These are phyloP conservation scores for Solea solea DNA, from an alignment of 2,113 vertebrate species.

Conservation along the genomic window DNA sequence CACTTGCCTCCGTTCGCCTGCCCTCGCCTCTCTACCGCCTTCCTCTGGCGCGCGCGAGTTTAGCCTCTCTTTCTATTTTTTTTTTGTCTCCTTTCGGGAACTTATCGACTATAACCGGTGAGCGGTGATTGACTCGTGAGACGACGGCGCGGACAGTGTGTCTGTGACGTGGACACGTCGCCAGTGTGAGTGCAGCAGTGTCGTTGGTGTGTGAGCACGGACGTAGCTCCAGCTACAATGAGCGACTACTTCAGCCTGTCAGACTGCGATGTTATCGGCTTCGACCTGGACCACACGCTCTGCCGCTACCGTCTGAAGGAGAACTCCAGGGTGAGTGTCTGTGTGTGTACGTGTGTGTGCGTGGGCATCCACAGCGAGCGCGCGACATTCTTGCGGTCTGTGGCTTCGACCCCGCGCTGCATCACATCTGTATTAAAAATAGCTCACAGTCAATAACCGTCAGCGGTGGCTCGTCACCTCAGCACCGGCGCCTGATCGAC, in stretches of 20 bases:
- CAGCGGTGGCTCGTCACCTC: neutral
- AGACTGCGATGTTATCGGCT: constrained; percentile 89
- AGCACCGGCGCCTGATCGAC: neutral
- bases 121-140: too few species aligned
- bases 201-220: constrained; percentile 15
- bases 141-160: neutral
- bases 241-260: constrained; percentile 85
- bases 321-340: constrained; percentile 90
- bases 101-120: neutral
- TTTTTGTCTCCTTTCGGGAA: constrained; percentile 13
- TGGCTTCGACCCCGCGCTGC: constrained; percentile 27
- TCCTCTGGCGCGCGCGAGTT: constrained; percentile 39
- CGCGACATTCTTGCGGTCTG: constrained; percentile 25
- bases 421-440: constrained; percentile 43
- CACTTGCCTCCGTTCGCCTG: neutral
- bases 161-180: constrained; percentile 60
- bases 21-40: constrained; percentile 53
- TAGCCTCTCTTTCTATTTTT: neutral
- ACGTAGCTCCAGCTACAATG: constrained; percentile 71
- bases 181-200: neutral
- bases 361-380: constrained; percentile 3
- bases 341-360: constrained; percentile 81
- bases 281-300: constrained; percentile 94
- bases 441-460: constrained; percentile 15
- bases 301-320: constrained; percentile 89